A percentile compares a stretch with the other conserved stretches of the same genome.
Evolutionary conservation across 2,113 vertebrate species (phyloP).

Genomic region (Platysternon megacephalum): DNA sequence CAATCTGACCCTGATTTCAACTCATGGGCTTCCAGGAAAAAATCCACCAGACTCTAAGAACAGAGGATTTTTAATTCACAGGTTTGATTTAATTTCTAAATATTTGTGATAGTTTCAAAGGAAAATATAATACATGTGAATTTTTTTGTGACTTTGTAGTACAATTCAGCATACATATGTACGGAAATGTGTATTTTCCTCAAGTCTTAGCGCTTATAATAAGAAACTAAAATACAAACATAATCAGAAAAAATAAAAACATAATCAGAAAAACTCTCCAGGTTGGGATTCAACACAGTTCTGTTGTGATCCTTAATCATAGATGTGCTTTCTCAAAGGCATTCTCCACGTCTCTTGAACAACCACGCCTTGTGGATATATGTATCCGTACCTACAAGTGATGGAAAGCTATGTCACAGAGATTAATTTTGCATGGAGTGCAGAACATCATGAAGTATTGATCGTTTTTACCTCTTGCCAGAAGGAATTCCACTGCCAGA

Average conservation of each 20-base stretch:
- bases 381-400: no score
- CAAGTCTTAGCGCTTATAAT: no score
- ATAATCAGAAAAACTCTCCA: no score
- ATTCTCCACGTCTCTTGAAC: no score
- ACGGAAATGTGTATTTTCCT: fast-evolving
- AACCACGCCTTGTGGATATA: no score
- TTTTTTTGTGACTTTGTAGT: not conserved
- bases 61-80: constrained; percentile 87
- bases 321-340: no score
- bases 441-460: not conserved
- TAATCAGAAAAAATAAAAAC: no score
- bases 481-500: not conserved
- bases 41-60: constrained; percentile 51
- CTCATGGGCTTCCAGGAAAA: constrained; percentile 84
- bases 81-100: constrained; percentile 78
- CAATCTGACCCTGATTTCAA: constrained; percentile 91
- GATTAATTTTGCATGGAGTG: not conserved
- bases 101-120: not conserved
- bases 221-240: no score
- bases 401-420: not conserved
- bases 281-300: no score
- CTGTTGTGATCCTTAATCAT: no score
- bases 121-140: not conserved
- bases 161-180: not conserved
- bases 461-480: not conserved